These are phyloP conservation scores for Mylabris phalerata DNA, from an alignment of 1,140 invertebrate genomes.

Conservation along the genomic window DNA sequence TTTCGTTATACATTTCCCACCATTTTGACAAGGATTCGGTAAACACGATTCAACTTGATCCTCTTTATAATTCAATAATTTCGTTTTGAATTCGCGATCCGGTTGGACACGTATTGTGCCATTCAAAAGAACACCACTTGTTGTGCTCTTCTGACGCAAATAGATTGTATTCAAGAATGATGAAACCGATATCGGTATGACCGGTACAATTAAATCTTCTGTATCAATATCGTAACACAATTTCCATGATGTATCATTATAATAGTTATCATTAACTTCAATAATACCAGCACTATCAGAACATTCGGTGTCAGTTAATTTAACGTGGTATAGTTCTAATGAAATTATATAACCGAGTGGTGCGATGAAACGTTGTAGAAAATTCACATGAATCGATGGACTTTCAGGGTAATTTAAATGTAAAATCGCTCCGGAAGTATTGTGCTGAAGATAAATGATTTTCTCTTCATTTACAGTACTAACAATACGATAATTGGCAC, in stretches of 20 bases:
- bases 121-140: slow-evolving; percentile 47
- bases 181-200: slow-evolving; percentile 49
- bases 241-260: slow-evolving; percentile 58
- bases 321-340: slow-evolving; percentile 45
- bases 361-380: slow-evolving; percentile 49
- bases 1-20: slow-evolving; percentile 53
- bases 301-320: slow-evolving; percentile 40
- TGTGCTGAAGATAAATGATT: slow-evolving; percentile 33
- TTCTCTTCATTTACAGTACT: slow-evolving; percentile 34
- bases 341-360: slow-evolving; percentile 52
- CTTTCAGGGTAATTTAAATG: slow-evolving; percentile 51
- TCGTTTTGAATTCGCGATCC: slow-evolving; percentile 53
- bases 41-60: slow-evolving; percentile 56
- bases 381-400: slow-evolving; percentile 46
- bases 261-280: slow-evolving; percentile 59
- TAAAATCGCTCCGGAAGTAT: slow-evolving; percentile 40
- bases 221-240: slow-evolving; percentile 48
- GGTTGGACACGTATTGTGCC: slow-evolving; percentile 42
- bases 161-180: slow-evolving; percentile 56
- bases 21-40: slow-evolving; percentile 62
- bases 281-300: slow-evolving; percentile 44
- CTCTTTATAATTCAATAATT: slow-evolving; percentile 49
- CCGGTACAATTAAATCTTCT: slow-evolving; percentile 34
- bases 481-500: slow-evolving; percentile 49
- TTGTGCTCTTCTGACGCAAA: slow-evolving; percentile 46